These are phyloP conservation scores for Lissonota sp. DNA, from an alignment of 2,888 invertebrate genomes.

Conservation along the genomic window DNA sequence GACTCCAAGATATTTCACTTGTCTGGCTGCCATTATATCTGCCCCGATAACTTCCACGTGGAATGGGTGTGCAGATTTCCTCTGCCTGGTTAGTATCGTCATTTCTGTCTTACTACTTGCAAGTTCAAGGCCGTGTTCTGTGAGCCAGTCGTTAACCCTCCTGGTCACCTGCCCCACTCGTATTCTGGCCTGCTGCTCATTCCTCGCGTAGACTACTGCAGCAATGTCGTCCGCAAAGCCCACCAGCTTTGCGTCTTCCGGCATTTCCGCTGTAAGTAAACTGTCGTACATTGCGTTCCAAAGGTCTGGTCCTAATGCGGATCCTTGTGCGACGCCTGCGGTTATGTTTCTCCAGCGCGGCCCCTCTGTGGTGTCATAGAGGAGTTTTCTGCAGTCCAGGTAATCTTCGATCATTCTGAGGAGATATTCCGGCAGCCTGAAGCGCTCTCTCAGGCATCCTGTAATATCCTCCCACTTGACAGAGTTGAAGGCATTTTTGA, in stretches of 20 bases:
- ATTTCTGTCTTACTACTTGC: too few relatives aligned
- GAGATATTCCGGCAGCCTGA: not conserved
- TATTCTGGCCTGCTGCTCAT: not conserved
- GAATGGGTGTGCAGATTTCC: too few relatives aligned
- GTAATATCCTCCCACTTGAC: not conserved
- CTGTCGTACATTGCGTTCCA: slow-evolving; percentile 23
- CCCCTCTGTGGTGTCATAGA: slow-evolving; percentile 1
- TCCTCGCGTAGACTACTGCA: slow-evolving; percentile 5
- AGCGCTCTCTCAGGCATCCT: not conserved
- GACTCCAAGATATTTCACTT: slow-evolving; percentile 65
- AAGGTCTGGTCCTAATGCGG: not conserved
- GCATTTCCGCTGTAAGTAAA: not conserved
- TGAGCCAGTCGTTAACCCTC: not conserved
- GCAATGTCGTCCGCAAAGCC: slow-evolving; percentile 28
- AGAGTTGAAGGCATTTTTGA: not conserved
- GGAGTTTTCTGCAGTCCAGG: not conserved
- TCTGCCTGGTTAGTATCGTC: too few relatives aligned
- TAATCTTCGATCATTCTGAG: not conserved
- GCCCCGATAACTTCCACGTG: too few relatives aligned
- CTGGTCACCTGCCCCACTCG: not conserved
- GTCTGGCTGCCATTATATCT: not conserved
- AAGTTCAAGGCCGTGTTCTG: slow-evolving; percentile 1
- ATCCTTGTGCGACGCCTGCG: slow-evolving; percentile 19
- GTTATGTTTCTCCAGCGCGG: not conserved
- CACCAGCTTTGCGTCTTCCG: not conserved